phyloP scores from a whole-genome alignment of 2,797 vertebrate genomes.

The Falco peregrinus region DNA sequence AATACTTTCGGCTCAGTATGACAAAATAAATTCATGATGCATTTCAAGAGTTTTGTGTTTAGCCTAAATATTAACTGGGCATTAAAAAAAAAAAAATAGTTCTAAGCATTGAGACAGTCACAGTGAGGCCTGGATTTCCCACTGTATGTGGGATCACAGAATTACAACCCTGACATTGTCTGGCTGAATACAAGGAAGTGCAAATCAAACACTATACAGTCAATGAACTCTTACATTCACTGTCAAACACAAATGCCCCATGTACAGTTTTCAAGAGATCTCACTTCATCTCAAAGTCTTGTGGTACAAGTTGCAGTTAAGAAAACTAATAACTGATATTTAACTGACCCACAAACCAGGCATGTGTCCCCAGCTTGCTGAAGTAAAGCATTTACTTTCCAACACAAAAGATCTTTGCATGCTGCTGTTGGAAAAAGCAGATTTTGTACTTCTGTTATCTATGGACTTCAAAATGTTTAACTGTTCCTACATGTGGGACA shows the following conservation, averaged over 20 bases:
- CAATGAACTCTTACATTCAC: not conserved
- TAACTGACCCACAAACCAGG: not conserved
- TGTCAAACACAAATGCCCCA: not conserved
- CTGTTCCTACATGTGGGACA: not conserved
- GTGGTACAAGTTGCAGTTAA: not conserved
- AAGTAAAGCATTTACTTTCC: not conserved
- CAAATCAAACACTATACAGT: not conserved
- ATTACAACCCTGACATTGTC: not conserved
- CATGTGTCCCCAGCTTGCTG: not conserved
- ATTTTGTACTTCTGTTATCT: slow-evolving; percentile 4
- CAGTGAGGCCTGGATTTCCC: not conserved
- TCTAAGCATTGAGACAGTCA: not conserved
- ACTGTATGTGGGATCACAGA: not conserved
- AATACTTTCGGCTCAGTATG: not conserved
- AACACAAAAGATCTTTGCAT: not conserved
- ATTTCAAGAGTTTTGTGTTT: not conserved
- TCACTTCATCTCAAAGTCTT: not conserved
- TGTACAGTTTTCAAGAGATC: not conserved
- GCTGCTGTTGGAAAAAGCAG: not conserved
- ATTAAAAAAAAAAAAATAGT: not conserved
- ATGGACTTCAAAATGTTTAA: not conserved
- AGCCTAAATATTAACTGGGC: not conserved
- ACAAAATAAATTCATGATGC: not conserved
- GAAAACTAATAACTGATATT: not conserved
- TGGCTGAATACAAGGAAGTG: not conserved